phyloP scores from a whole-genome alignment of 2,797 vertebrate genomes.

The Lagodon rhomboides region DNA sequence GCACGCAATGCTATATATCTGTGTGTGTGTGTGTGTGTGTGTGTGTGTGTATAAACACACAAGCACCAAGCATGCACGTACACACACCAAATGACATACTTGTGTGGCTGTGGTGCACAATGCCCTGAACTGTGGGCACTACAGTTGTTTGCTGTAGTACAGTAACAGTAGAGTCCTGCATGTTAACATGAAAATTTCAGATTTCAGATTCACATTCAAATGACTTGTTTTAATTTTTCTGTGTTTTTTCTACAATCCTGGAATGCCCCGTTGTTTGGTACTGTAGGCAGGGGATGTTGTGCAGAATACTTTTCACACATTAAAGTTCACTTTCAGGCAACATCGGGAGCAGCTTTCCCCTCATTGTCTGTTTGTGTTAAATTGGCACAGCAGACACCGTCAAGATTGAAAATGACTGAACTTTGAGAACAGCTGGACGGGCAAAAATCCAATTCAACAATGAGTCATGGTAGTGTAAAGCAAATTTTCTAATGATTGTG shows the following conservation, averaged over 20 bases:
- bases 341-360: too few relatives aligned
- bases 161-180: not conserved
- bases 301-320: not conserved
- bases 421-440: not conserved
- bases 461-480: not conserved
- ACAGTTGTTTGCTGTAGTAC: constrained; percentile 2
- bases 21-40: not conserved
- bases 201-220: too few relatives aligned
- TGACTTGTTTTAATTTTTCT: not conserved
- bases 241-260: not conserved
- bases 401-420: not conserved
- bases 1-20: not conserved
- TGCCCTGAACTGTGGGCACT: constrained; percentile 25
- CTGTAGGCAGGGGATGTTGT: not conserved
- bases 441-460: not conserved
- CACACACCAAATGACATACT: not conserved
- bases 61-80: not conserved
- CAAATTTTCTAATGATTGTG: not conserved
- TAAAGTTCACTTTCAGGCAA: too few relatives aligned
- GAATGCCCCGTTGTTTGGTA: not conserved
- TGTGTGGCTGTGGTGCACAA: constrained; percentile 3
- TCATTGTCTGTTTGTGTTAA: too few relatives aligned
- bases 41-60: not conserved
- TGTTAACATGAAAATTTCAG: too few relatives aligned
- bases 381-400: too few relatives aligned